Conservation (phyloP, 2,797 vertebrate genomes). For the Takifugu rubripes region DNA sequence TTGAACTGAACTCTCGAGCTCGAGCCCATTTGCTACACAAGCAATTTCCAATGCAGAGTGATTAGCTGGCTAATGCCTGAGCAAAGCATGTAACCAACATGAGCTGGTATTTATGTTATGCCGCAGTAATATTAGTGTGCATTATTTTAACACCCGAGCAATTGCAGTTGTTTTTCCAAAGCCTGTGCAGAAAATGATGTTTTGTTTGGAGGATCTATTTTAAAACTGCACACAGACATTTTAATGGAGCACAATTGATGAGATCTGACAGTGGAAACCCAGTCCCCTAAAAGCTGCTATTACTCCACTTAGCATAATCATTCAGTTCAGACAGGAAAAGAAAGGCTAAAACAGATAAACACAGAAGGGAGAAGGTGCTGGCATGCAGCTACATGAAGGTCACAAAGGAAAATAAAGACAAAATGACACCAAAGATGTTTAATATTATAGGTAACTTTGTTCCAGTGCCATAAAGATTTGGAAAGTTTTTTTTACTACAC, state of each 20-base stretch:
- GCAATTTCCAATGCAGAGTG: neutral
- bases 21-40: conserved; percentile 23
- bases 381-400: neutral
- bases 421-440: neutral
- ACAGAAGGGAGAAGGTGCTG: neutral
- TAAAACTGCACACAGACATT: neutral
- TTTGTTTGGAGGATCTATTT: neutral
- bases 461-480: neutral
- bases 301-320: conserved; percentile 1
- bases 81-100: conserved; percentile 11
- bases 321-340: neutral
- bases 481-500: neutral
- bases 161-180: conserved; percentile 1
- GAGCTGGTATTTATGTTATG: conserved; percentile 2
- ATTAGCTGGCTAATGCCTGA: conserved; percentile 15
- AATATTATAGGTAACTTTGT: neutral
- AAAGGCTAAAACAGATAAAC: neutral
- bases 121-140: conserved; percentile 1
- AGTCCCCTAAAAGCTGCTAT: conserved; percentile 5
- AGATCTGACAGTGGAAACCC: neutral
- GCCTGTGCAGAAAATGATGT: neutral
- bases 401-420: neutral
- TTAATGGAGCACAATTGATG: neutral
- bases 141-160: conserved; percentile 15
- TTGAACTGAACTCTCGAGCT: conserved; percentile 1